These are phyloP conservation scores for Tauraco hartlaubi DNA, from an alignment of 2,797 vertebrate genomes.

Conservation along the genomic window DNA sequence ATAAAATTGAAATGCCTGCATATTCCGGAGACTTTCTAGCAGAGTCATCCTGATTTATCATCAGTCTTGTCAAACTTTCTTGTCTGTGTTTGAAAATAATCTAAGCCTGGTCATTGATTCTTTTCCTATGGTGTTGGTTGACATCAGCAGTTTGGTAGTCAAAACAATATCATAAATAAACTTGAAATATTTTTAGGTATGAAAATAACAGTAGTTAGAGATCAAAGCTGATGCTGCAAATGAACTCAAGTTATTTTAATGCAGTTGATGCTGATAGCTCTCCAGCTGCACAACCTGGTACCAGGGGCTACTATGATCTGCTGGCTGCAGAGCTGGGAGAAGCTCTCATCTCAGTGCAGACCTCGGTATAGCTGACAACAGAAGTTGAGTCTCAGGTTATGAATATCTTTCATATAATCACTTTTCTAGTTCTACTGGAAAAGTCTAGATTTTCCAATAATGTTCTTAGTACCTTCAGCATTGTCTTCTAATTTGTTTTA, in stretches of 20 bases:
- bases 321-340: not conserved
- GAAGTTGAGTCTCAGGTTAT: not conserved
- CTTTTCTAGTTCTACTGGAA: not conserved
- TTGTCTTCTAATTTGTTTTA: not conserved
- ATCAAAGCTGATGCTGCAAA: slow-evolving; percentile 31
- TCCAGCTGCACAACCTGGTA: not conserved
- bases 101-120: slow-evolving; percentile 52
- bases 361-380: not conserved
- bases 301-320: not conserved
- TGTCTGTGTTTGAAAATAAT: slow-evolving; percentile 61
- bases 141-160: slow-evolving; percentile 51
- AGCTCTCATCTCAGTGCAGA: not conserved
- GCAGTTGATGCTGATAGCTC: accelerated
- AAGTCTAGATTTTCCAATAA: not conserved
- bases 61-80: slow-evolving; percentile 59
- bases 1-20: slow-evolving; percentile 15
- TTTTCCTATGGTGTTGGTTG: not conserved
- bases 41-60: slow-evolving; percentile 72
- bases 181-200: slow-evolving; percentile 37
- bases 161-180: slow-evolving; percentile 61
- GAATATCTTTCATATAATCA: not conserved
- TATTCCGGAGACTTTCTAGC: not conserved
- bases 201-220: slow-evolving; percentile 17
- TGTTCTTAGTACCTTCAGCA: not conserved
- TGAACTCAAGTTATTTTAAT: slow-evolving; percentile 37